Evolutionary conservation across 2,113 vertebrate genomes (phyloP).

Genomic region (Crotalus helleri): DNA sequence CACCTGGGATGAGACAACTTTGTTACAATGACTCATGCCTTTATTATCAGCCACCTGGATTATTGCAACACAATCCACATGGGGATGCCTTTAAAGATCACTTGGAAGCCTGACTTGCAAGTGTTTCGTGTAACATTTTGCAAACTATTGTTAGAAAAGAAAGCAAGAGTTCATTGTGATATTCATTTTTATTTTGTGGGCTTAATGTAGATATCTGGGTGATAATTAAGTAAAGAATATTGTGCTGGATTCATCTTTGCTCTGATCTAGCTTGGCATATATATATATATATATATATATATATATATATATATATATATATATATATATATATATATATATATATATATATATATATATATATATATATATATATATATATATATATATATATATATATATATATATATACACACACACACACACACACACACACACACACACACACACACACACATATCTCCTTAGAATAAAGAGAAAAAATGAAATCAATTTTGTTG

Average conservation of each 20-base stretch:
- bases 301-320: too few species aligned
- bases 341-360: too few species aligned
- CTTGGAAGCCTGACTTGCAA: not conserved
- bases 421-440: too few species aligned
- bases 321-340: too few species aligned
- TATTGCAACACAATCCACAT: not conserved
- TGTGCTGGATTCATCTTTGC: not conserved
- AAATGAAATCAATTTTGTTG: not conserved
- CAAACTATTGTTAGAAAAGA: not conserved
- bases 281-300: not conserved
- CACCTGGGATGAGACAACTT: not conserved
- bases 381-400: too few species aligned
- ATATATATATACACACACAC: too few species aligned
- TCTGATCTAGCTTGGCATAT: not conserved
- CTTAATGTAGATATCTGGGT: not conserved
- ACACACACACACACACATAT: too few species aligned
- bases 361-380: too few species aligned
- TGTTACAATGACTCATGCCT: not conserved
- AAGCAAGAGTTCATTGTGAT: not conserved
- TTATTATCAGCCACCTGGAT: not conserved
- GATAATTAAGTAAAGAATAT: not conserved
- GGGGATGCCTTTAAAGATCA: not conserved
- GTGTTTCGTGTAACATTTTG: not conserved
- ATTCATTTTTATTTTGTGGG: not conserved
- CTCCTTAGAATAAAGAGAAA: not conserved